Evolutionary conservation across 2,797 vertebrate genomes (phyloP), one percentile per base, ranked within the genome.

Genomic region (Coendou prehensilis): DNA sequence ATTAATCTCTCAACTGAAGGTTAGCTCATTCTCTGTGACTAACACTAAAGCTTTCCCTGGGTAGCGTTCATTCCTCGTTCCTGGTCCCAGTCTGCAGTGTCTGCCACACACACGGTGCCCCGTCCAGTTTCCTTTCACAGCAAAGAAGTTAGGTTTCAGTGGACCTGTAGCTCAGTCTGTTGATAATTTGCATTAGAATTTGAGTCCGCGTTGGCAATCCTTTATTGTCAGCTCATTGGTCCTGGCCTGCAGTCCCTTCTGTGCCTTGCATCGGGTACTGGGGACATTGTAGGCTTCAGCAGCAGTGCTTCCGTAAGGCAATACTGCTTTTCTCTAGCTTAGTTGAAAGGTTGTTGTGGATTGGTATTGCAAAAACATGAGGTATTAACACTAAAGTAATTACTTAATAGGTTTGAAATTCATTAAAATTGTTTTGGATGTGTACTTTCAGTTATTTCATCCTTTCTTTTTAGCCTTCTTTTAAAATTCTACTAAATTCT

Each of bases 371-470:
- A 86, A 71, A 95, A 92, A 90, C 81, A 84, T 59, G 84, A 89
- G 75, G 47, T 89, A 7, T 95, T 93, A 81, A 97, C 96, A 97
- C 98, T 98, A 97, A 95, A 82, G 56, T 92, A 61, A 95, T 59
- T 94, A 67, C 45, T 90, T 50, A 73, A 50, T 61, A 73, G 17
- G 3, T 95, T 97, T 93, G 54, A 87, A 84, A 94, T 89, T 83
- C 52, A 71, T 93, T 92, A 15, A 83, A 64, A 82, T 23, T 15
- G 26, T 56, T 83, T 73, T 82, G 84, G 26, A 18, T 91, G 37
- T 92, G 30, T 97, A 50, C 59, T 84, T 95, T 79, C 37, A 83
- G 57, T 69, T 94, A 87, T 59, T 80, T 91, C 69, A 93, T 85
- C 61, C 30, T 95, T 96, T 92, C 56, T 47, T 81, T 95, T 85